These are phyloP conservation scores for Pollenia labialis DNA, from an alignment of 2,888 invertebrate species.

Conservation along the genomic window DNA sequence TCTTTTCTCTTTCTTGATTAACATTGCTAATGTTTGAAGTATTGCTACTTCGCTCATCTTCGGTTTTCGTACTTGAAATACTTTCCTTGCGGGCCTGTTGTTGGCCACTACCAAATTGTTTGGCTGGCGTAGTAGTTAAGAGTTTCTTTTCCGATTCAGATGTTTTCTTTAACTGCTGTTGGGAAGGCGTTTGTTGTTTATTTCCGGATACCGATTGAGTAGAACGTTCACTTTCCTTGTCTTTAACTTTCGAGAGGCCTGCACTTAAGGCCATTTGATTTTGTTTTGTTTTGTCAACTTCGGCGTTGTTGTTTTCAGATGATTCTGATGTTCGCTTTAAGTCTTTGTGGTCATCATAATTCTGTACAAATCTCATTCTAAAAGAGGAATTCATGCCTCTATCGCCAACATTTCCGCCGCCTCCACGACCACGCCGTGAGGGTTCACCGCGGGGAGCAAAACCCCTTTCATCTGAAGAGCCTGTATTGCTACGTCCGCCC, in stretches of 20 bases:
- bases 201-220: neutral
- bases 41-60: slow-evolving; percentile 84
- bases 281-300: slow-evolving; percentile 88
- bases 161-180: slow-evolving; percentile 74
- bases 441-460: slow-evolving; percentile 96
- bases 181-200: slow-evolving; percentile 58
- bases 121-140: slow-evolving; percentile 75
- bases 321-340: slow-evolving; percentile 81
- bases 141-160: slow-evolving; percentile 71
- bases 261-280: slow-evolving; percentile 88
- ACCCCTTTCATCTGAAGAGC: slow-evolving; percentile 85
- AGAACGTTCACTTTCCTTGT: slow-evolving; percentile 60
- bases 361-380: slow-evolving; percentile 84
- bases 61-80: slow-evolving; percentile 78
- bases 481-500: slow-evolving; percentile 72
- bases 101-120: slow-evolving; percentile 75
- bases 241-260: slow-evolving; percentile 85
- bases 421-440: slow-evolving; percentile 92
- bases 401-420: slow-evolving; percentile 84
- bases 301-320: slow-evolving; percentile 75
- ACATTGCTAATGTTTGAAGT: slow-evolving; percentile 21
- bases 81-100: slow-evolving; percentile 74
- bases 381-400: slow-evolving; percentile 76
- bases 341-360: slow-evolving; percentile 80
- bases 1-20: slow-evolving; percentile 75